Conservation (phyloP, 2,113 vertebrate species). For the Callaeas wilsoni region DNA sequence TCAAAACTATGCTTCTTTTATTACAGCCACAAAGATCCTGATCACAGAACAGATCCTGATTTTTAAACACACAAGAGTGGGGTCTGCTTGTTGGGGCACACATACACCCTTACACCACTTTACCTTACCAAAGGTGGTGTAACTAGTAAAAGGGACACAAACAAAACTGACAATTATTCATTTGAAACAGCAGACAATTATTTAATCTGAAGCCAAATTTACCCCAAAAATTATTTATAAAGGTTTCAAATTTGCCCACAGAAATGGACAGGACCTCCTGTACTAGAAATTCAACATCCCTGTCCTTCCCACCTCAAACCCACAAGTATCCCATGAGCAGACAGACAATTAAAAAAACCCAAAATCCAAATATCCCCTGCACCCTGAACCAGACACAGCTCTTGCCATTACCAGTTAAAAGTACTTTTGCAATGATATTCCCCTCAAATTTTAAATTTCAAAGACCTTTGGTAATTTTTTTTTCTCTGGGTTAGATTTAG, state of each 20-base stretch:
- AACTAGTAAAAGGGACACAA: not conserved
- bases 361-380: not conserved
- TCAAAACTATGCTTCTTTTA: not conserved
- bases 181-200: not conserved
- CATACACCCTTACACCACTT: not conserved
- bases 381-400: not conserved
- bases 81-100: not conserved
- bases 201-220: not conserved
- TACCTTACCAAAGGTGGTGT: not conserved
- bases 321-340: not conserved
- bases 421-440: not conserved
- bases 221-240: not conserved
- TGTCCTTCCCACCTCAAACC: not conserved
- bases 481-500: not conserved
- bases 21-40: not conserved
- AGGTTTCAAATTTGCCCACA: not conserved
- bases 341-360: not conserved
- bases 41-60: not conserved
- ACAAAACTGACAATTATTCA: not conserved
- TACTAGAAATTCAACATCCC: not conserved
- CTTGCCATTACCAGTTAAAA: not conserved
- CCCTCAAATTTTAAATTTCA: not conserved
- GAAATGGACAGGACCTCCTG: not conserved
- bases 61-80: not conserved
- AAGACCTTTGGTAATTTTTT: not conserved